Evolutionary conservation across 2,113 vertebrate genomes (phyloP), one percentile per base, ranked within the genome.

Genomic region (Pipa parva): DNA sequence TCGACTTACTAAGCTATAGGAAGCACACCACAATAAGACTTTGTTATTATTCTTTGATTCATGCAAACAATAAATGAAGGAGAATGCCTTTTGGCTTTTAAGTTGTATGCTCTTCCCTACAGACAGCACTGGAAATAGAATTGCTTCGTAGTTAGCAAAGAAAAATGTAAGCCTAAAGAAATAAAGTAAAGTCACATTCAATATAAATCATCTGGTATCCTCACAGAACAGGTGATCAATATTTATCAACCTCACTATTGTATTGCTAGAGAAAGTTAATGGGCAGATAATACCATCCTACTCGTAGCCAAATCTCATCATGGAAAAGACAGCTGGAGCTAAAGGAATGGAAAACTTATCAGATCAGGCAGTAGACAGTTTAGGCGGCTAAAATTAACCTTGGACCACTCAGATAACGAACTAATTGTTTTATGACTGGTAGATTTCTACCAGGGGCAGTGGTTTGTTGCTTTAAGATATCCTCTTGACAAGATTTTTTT

Each of bases 381-480:
- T 81, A 79, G 76, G 33, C 80, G 67, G 75, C 75, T 81, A 79
- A 80, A 83, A 81, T 81, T 79, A 84, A 84, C 79, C 81, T 78
- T 79, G 77, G 71, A 78, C 63, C 39, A 10, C 71, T 79, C 78
- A 77, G 26, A 60, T 74, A 68, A 79, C 73, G 70, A 77, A 63
- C 70, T 78, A 80, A 82, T 83, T 77, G 73, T 75, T 79, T 77
- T 74, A n/a, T 81, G 85, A 87, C 83, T 74, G 73, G 69, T 73
- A 77, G 60, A 79, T 74, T 79, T 62, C 75, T 71, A 76, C 72
- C 76, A 20, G 18, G 72, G 75, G 77, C 77, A 80, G 78, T 79
- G 59, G 72, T 74, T 83, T 75, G 59, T 65, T 58, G 31, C 51
- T 55, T 17, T 51, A 59, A 78, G 74, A 78, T 73, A 71, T 72